Conservation (phyloP, 2,888 invertebrate genomes). For the Caenorhabditis doughertyi region DNA sequence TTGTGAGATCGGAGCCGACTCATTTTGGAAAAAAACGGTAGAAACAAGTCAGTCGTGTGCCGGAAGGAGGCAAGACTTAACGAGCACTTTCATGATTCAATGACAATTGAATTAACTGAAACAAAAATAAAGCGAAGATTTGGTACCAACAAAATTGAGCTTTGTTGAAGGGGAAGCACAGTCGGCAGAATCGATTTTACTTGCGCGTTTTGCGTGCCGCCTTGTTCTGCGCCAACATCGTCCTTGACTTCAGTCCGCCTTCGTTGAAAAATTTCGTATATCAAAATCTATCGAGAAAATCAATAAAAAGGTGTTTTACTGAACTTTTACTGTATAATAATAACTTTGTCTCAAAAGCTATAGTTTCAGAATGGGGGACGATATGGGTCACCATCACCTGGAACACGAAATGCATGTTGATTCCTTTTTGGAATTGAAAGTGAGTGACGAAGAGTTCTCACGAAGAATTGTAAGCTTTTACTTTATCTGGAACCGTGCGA, state of each 20-base stretch:
- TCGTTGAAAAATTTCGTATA: background rate
- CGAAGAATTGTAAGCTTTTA: no score
- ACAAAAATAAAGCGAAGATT: no score
- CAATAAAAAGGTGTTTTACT: background rate
- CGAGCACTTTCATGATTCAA: no score
- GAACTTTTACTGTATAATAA: no score
- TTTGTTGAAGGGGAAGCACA: background rate
- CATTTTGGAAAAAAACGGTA: no score
- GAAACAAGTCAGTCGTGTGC: no score
- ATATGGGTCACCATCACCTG: slow-evolving; percentile 23
- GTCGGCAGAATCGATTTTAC: slow-evolving; percentile 39
- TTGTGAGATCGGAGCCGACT: no score
- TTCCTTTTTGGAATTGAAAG: slow-evolving; percentile 42
- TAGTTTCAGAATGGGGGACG: slow-evolving; percentile 42
- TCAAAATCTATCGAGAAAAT: background rate
- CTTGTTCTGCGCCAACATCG: slow-evolving; percentile 19
- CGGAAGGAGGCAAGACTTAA: no score
- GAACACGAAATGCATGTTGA: slow-evolving; percentile 38
- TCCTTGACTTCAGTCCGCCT: background rate
- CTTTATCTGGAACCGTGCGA: no score
- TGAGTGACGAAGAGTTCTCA: background rate
- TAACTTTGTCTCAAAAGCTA: no score
- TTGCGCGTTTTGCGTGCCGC: slow-evolving; percentile 41
- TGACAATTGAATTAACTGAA: no score
- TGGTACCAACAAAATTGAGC: background rate